These are phyloP conservation scores for Hypomesus transpacificus DNA, from an alignment of 2,113 vertebrate species.

Conservation along the genomic window DNA sequence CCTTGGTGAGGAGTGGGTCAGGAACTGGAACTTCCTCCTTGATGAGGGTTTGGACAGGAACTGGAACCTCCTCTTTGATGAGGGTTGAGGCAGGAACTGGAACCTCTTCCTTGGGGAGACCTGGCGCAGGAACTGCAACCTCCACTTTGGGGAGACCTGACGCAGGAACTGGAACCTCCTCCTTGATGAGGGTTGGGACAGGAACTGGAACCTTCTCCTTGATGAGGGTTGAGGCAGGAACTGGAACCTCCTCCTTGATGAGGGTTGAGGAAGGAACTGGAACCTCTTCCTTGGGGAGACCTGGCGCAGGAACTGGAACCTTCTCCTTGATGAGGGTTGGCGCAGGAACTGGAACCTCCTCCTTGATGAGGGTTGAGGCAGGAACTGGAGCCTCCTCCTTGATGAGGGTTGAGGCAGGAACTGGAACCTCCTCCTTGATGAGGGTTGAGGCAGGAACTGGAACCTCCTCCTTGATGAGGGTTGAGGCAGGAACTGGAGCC, in stretches of 20 bases:
- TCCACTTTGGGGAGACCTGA: conserved; percentile 2
- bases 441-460: conserved; percentile 12
- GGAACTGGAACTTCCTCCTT: background rate
- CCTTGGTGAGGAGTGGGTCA: background rate
- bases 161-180: background rate
- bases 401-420: background rate
- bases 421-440: conserved; percentile 15
- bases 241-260: conserved; percentile 9
- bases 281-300: background rate
- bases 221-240: background rate
- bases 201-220: background rate
- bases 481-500: background rate
- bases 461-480: conserved; percentile 8
- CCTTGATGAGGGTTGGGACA: background rate
- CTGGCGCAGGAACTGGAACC: background rate
- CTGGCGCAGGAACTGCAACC: background rate
- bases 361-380: background rate
- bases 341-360: background rate
- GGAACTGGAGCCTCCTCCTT: background rate
- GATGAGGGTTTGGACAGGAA: background rate
- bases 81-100: conserved; percentile 12
- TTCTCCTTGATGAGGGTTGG: background rate
- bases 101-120: conserved; percentile 3
- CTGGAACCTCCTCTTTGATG: conserved; percentile 15
- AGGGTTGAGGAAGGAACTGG: background rate